Conservation (phyloP, 2,113 vertebrate genomes). For the Zapornia atra region DNA sequence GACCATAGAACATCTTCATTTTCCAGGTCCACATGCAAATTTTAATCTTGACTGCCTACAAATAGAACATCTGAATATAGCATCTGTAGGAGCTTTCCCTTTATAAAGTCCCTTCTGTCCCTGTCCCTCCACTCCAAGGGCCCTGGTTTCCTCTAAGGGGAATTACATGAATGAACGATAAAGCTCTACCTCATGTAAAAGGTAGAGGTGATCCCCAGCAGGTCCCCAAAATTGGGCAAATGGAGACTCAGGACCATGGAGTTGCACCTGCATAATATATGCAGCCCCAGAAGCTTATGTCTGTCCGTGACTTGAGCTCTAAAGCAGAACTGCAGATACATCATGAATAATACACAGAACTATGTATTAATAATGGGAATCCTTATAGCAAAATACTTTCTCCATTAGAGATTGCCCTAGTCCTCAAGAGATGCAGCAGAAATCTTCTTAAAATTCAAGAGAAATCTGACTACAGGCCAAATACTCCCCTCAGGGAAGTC, state of each 20-base stretch:
- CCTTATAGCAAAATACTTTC: not conserved
- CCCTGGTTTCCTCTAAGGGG: not conserved
- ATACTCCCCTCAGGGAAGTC: not conserved
- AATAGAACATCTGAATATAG: not conserved
- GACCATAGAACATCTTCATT: not conserved
- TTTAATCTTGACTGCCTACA: not conserved
- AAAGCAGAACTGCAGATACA: not conserved
- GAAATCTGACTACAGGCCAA: not conserved
- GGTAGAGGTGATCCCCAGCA: not conserved
- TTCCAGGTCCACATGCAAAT: not conserved
- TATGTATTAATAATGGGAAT: not conserved
- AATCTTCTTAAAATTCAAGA: not conserved
- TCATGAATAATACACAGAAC: conserved; percentile 1
- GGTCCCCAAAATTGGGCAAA: not conserved
- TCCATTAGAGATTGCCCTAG: not conserved
- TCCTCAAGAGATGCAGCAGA: not conserved
- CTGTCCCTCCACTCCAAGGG: rapidly evolving
- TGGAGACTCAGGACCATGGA: not conserved
- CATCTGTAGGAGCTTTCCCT: not conserved
- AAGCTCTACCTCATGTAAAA: not conserved
- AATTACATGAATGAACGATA: not conserved
- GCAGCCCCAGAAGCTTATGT: not conserved
- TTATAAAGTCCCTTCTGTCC: not conserved
- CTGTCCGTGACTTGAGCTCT: not conserved
- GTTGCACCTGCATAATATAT: not conserved